Evolutionary conservation across 2,888 invertebrate genomes (phyloP), one percentile per base, ranked within the genome.

Genomic region (Cheilosia scutellata): DNA sequence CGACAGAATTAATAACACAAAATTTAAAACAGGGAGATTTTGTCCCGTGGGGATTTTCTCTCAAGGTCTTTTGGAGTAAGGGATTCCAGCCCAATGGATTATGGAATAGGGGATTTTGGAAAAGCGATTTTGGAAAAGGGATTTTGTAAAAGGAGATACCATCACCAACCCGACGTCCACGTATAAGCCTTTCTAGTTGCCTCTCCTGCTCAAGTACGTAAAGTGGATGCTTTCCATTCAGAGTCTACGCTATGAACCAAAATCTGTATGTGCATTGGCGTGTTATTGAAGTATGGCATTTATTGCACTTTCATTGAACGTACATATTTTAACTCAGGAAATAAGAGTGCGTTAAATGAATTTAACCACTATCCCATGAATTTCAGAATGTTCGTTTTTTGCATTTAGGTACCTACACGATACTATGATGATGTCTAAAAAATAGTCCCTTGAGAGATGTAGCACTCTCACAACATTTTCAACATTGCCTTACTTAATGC

Each of bases 321-420:
- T 20, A 49, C 25, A 11, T n/a, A n/a, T 25, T 25, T 25, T 25
- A 49, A 25, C 49, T 25, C 49, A 11, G 6, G 25, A 49, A 49
- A 25, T 49, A 25, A 49, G 20, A 49, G 4, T 49, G 49, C 49
- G 51, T 51, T 51, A 51, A 51, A 51, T 27, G 25, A 27, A 47
- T 16, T 47, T 16, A 7, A 47, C 27, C 27, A 11, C 25, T 27
- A 2, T 51, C 25, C 13, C 5, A 51, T 27, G 9, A 11, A 27
- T 20, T 7, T 6, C 6, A 16, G 16, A 3, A 20, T n/a, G 16
- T 2, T 16, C 6, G 44, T 44, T 16, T 13, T 20, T 49, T 20
- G 11, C 37, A 37, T 37, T 11, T 37, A 11, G 11, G 9, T 33
- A 37, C 20, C 20, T 37, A 37, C 37, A 37, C 37, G 11, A 9